Percentiles rank a stretch among this genome's conserved stretches.
Evolutionary conservation across 2,888 invertebrate genomes (phyloP).

Genomic region (Ecliptopera silaceata): DNA sequence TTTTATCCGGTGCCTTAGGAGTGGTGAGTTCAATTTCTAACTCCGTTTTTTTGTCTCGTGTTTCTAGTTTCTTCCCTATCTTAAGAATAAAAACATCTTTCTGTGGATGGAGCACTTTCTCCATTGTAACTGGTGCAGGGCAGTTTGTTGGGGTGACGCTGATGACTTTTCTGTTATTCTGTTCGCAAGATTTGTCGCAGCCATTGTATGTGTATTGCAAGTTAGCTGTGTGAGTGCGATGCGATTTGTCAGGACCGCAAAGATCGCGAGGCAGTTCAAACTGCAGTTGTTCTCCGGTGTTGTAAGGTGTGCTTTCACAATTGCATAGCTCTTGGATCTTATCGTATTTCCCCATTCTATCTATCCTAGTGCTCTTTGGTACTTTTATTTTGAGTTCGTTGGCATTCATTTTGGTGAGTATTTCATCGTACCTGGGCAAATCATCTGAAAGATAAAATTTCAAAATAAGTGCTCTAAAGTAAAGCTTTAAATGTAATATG

Average conservation of each 20-base stretch:
- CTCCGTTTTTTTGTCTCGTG: slow-evolving; percentile 73
- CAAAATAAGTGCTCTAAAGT: neutral
- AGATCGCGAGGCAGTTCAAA: slow-evolving; percentile 66
- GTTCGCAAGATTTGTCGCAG: slow-evolving; percentile 50
- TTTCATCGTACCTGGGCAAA: slow-evolving; percentile 67
- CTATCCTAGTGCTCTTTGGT: slow-evolving; percentile 68
- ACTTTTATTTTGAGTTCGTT: slow-evolving; percentile 75
- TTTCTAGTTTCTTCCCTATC: slow-evolving; percentile 76
- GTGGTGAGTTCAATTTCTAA: slow-evolving; percentile 76
- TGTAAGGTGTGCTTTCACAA: slow-evolving; percentile 65
- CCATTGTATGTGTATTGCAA: slow-evolving; percentile 66
- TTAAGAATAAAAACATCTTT: slow-evolving; percentile 77
- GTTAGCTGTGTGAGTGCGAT: slow-evolving; percentile 61
- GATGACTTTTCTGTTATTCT: slow-evolving; percentile 57
- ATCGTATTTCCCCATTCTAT: slow-evolving; percentile 67
- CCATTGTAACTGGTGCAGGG: slow-evolving; percentile 67
- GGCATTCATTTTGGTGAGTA: slow-evolving; percentile 72
- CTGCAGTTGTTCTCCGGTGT: slow-evolving; percentile 73
- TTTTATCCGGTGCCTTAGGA: slow-evolving; percentile 62
- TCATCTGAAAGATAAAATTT: slow-evolving; percentile 47
- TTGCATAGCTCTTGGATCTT: slow-evolving; percentile 69
- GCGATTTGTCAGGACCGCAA: slow-evolving; percentile 48
- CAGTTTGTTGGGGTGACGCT: slow-evolving; percentile 73
- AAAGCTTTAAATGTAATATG: neutral
- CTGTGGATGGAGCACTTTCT: slow-evolving; percentile 61